These are phyloP conservation scores for Cardiocondyla obscurior DNA, from an alignment of 1,140 invertebrate species.

Conservation along the genomic window DNA sequence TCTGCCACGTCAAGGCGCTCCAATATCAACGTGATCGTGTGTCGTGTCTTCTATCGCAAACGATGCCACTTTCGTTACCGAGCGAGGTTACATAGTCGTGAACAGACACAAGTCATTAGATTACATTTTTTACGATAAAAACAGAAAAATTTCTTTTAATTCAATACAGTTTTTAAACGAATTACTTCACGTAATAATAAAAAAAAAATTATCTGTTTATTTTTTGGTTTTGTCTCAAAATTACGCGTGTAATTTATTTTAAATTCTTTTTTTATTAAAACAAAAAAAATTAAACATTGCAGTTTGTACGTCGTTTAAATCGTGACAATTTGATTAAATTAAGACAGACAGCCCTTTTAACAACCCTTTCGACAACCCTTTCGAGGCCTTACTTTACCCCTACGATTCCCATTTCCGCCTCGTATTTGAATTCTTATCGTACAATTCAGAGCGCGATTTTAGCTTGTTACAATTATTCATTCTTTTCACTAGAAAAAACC, in stretches of 20 bases:
- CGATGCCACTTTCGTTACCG: slow-evolving; percentile 35
- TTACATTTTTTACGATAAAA: too few species aligned
- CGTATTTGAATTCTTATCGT: slow-evolving; percentile 72
- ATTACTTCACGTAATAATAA: too few species aligned
- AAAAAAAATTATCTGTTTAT: background rate
- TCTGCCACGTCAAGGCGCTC: slow-evolving; percentile 21
- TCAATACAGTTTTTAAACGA: too few species aligned
- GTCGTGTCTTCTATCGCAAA: slow-evolving; percentile 13
- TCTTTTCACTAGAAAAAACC: slow-evolving; percentile 66
- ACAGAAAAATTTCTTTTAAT: too few species aligned
- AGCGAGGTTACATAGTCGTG: background rate
- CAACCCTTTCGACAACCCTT: slow-evolving; percentile 18
- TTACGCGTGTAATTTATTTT: slow-evolving; percentile 47
- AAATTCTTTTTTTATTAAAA: too few species aligned
- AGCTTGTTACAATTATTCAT: slow-evolving; percentile 79
- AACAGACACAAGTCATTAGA: too few species aligned
- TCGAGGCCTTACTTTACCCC: background rate
- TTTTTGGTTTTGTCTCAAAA: background rate
- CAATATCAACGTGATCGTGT: slow-evolving; percentile 33
- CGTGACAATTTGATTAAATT: slow-evolving; percentile 41
- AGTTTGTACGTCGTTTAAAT: slow-evolving; percentile 59
- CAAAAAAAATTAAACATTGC: too few species aligned
- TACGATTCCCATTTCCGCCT: slow-evolving; percentile 40
- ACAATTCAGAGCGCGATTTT: slow-evolving; percentile 60
- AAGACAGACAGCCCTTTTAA: slow-evolving; percentile 35